Base-by-base conservation (phyloP, 2,888 invertebrate species). In the Cactoblastis cactorum region DNA sequence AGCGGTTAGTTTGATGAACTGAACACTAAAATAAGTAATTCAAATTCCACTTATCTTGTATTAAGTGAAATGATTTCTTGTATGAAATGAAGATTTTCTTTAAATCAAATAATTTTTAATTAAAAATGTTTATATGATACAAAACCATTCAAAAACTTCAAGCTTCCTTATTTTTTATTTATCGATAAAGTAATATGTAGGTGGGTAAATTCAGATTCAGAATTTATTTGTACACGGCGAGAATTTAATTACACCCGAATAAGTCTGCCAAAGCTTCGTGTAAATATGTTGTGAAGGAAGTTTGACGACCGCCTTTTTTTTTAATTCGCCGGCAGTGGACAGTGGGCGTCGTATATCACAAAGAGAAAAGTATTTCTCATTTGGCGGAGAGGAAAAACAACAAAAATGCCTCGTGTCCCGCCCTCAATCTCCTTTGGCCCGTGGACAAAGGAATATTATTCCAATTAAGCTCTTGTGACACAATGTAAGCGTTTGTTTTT, bases 341-440 rank as follows among this genome's bases (percentile, higher is more conserved):
- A 66, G 70, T 69, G 69, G 67, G 72, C 73, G 74, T 79, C 76
- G 77, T 77, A 68, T 82, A 80, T 81, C 82, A 78, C 79, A 83
- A 75, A 81, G 77, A 75, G 77, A 73, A 77, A 83, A 83, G 78
- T 81, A 83, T 82, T 83, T 83, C 78, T 81, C 83, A 81, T 83
- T 82, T 79, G 72, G 65, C 61, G 65, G 69, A 74, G 69, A 63
- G 71, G 72, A 72, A 80, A 81, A 81, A 77, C 77, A 79, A 77
- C 72, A 72, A 77, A 71, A 77, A 78, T 69, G 66, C 70, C 69
- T 62, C 74, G 73, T 74, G 76, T 71, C 67, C 77, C 76, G 63
- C 68, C 75, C 77, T 73, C 78, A 76, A 82, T 82, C 80, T 80
- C 75, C 74, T 78, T 75, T 77, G 71, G 74, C 71, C 69, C 66